Conservation (phyloP, 1,140 invertebrate species). For the Ceratina japonica region DNA sequence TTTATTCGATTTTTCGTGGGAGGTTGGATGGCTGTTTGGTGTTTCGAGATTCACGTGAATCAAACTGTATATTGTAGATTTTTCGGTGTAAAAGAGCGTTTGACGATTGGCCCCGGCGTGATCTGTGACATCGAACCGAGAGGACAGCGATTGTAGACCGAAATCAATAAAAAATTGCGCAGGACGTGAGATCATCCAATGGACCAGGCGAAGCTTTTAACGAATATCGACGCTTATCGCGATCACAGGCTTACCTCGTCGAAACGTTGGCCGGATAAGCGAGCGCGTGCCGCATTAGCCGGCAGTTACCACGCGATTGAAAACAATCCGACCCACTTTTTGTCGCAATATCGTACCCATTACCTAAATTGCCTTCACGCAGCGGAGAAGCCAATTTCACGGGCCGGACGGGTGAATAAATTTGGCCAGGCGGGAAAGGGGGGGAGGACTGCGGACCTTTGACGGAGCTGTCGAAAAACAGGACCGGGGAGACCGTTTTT, state of each 20-base stretch:
- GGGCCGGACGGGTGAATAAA: background rate
- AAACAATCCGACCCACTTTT: constrained; percentile 12
- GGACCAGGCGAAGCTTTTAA: background rate
- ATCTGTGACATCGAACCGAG: too few relatives aligned
- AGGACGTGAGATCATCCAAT: too few relatives aligned
- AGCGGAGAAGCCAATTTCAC: background rate
- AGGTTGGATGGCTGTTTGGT: background rate
- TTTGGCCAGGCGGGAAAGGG: background rate
- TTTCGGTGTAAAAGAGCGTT: background rate
- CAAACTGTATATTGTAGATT: constrained; percentile 3
- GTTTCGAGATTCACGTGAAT: background rate
- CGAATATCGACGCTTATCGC: background rate
- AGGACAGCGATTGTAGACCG: too few relatives aligned
- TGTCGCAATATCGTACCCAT: background rate
- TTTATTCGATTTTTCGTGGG: background rate
- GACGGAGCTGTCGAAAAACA: background rate
- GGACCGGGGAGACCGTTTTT: background rate
- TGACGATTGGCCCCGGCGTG: background rate
- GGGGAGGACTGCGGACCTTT: background rate
- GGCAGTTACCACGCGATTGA: background rate
- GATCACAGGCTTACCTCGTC: background rate
- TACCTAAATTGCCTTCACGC: background rate
- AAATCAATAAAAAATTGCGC: too few relatives aligned
- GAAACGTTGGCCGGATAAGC: background rate
- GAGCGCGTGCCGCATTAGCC: background rate